Conservation (phyloP, 1,140 invertebrate genomes). For the Octopus sinensis region DNA sequence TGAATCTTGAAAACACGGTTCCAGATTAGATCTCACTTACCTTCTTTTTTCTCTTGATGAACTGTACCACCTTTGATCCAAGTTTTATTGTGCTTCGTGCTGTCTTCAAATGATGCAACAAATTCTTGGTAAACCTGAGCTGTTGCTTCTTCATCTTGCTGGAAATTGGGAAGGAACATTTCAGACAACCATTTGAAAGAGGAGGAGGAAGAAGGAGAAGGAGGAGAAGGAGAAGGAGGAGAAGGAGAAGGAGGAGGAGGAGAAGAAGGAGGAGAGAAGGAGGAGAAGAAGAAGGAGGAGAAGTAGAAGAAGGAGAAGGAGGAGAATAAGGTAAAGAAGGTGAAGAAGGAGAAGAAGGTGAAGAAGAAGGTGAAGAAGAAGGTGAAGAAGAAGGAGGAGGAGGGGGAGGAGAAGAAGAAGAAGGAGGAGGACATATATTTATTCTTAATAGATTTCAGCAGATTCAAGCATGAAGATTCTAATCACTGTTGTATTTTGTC, state of each 20-base stretch:
- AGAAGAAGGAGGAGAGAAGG: background rate
- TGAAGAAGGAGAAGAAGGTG: no score
- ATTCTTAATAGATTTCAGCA: no score
- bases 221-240: no score
- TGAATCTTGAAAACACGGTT: background rate
- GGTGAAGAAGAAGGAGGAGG: no score
- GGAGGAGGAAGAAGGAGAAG: no score
- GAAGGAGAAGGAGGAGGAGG: background rate
- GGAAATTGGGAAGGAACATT: conserved; percentile 13
- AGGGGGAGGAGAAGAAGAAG: no score
- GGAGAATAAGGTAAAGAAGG: no score
- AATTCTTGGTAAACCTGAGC: conserved; percentile 90
- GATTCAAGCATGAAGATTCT: no score
- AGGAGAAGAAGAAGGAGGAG: background rate
- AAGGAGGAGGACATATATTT: no score
- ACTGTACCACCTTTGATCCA: conserved; percentile 97
- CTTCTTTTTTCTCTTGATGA: conserved; percentile 72
- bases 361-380: no score
- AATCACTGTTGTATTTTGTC: no score
- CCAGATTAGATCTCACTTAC: conserved; percentile 21
- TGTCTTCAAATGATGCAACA: conserved; percentile 93
- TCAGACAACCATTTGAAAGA: background rate
- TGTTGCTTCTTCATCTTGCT: conserved; percentile 74
- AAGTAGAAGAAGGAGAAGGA: background rate
- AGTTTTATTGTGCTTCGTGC: conserved; percentile 76